Percentiles rank a stretch among this genome's conserved stretches.
These are phyloP conservation scores for Magallana ariakensis DNA, from an alignment of 1,140 invertebrate genomes.

Conservation along the genomic window DNA sequence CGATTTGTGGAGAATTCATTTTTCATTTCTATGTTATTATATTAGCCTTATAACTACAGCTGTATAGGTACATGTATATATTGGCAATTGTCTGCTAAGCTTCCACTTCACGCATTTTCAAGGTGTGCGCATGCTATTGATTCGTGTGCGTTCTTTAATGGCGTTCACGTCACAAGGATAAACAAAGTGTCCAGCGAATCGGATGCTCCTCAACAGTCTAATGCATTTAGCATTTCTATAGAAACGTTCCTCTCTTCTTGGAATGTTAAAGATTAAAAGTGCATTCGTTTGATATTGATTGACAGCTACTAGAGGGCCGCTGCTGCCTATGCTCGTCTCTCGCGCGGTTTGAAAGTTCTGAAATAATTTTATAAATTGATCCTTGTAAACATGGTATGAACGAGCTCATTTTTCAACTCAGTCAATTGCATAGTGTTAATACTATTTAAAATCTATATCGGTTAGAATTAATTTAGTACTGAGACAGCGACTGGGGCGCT, in stretches of 20 bases:
- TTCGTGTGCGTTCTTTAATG: conserved; percentile 7
- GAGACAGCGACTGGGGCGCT: background rate
- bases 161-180: conserved; percentile 31
- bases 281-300: conserved; percentile 12
- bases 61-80: background rate
- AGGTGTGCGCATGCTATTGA: conserved; percentile 13
- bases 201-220: background rate
- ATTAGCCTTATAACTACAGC: background rate
- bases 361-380: conserved; percentile 33
- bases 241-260: conserved; percentile 12
- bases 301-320: background rate
- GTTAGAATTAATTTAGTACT: background rate
- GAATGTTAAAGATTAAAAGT: conserved; percentile 22
- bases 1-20: too few relatives aligned
- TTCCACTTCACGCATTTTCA: background rate
- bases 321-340: background rate
- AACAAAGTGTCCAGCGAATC: conserved; percentile 16
- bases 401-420: background rate
- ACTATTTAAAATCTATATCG: background rate
- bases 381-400: conserved; percentile 5
- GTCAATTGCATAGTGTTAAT: background rate
- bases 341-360: background rate
- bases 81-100: background rate
- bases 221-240: conserved; percentile 37
- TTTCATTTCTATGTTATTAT: too few relatives aligned